Base-by-base conservation (phyloP, 2,888 invertebrate genomes). In the Caenorhabditis parvicauda region DNA sequence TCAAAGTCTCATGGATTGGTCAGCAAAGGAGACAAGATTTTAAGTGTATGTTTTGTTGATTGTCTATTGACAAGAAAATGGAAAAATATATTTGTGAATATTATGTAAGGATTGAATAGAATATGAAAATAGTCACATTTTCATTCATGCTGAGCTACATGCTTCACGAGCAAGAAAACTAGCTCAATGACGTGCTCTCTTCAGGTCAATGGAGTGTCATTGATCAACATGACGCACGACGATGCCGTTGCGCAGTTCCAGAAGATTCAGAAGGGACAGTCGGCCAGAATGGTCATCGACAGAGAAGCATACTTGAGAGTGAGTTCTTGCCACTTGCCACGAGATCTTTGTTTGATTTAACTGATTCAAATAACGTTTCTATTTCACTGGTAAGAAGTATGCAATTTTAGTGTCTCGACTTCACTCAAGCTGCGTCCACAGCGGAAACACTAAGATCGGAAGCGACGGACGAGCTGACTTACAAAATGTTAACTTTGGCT, bases 1-100 rank as follows among this genome's bases (percentile, higher is more conserved):
- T 82, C 83, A 19, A 82, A 83, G 24, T 83, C 83, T 4, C 82
- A 82, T 75, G 82, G 82, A 7, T 68, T 81, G 25, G 61, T 83
- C 25, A 74, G 81, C 53, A 82, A 81, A 58, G 83, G 74, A 9
- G 74, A 74, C 46, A 62, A 65, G 17, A 70, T 74, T 27, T 35
- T 71, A 9, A 45, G 60, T 12, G 73, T 72, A 25, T 39, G 58
- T 55, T n/a, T 9, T 19, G 17, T 41, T n/a, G 7, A 14, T 9
- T n/a, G 35, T 35, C n/a, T 12, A 9, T 41, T 41, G n/a, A 9
- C n/a, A 14, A 7, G 9, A 7, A 12, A 45, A 45, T 25, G 25
- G 17, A n/a, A 21, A 7, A 12, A 17, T n/a, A 7, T 41, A 12
- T 41, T n/a, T 41, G 7, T 45, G 9, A 9, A 14, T 14, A 45